phyloP scores from a whole-genome alignment of 2,888 invertebrate species.

The Tryphoninae sp. region DNA sequence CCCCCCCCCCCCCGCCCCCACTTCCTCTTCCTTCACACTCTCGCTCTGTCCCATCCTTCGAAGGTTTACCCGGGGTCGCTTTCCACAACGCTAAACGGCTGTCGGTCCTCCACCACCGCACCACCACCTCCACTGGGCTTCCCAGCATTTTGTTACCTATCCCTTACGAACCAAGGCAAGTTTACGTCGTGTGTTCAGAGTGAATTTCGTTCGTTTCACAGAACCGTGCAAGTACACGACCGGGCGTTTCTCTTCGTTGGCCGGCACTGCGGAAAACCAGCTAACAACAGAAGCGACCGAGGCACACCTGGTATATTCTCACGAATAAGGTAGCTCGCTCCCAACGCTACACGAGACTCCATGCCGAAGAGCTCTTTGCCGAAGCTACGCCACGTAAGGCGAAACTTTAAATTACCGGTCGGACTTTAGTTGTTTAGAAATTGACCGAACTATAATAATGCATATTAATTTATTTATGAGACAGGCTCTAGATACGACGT shows the following conservation, averaged over 20 bases:
- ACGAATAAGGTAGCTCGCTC: constrained; percentile 33
- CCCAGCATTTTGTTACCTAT: constrained; percentile 50
- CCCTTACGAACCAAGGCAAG: constrained; percentile 31
- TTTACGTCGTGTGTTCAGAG: constrained; percentile 44
- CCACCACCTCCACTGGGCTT: constrained; percentile 16
- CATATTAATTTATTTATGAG: background rate
- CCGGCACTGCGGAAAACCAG: constrained; percentile 10
- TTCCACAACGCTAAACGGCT: constrained; percentile 69
- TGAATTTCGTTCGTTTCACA: constrained; percentile 42
- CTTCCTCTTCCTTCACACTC: constrained; percentile 14
- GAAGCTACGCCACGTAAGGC: constrained; percentile 1
- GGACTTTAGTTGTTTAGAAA: constrained; percentile 15
- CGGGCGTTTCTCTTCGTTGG: background rate
- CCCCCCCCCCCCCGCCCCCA: background rate
- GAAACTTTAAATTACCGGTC: constrained; percentile 11
- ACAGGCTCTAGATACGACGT: too few species aligned
- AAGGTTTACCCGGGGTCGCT: constrained; percentile 20
- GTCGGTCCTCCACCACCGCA: constrained; percentile 58
- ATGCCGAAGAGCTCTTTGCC: background rate
- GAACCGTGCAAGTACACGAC: background rate
- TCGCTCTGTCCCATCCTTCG: constrained; percentile 16
- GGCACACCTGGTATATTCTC: constrained; percentile 58
- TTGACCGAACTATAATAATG: background rate
- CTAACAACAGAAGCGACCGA: constrained; percentile 46
- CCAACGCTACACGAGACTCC: background rate